Evolutionary conservation across 2,888 invertebrate species (phyloP).

Genomic region (Amiota minor): DNA sequence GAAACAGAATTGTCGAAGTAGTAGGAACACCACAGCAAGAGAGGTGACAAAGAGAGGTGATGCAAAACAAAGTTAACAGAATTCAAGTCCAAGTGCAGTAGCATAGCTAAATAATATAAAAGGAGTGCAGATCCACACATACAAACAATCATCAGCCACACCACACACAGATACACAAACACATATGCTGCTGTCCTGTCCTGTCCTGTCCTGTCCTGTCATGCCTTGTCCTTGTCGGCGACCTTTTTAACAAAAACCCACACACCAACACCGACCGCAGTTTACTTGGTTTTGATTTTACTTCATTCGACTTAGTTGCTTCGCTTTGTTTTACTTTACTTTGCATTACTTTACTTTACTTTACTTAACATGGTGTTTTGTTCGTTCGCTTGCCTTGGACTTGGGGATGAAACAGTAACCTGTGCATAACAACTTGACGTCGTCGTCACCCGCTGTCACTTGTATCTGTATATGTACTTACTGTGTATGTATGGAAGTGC

Average conservation of each 20-base stretch:
- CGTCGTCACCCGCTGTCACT: not conserved
- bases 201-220: no score
- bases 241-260: no score
- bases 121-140: not conserved
- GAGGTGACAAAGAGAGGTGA: not conserved
- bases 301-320: not conserved
- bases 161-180: not conserved
- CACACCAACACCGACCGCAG: no score
- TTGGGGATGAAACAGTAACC: conserved; percentile 62
- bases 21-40: not conserved
- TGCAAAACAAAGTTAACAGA: not conserved
- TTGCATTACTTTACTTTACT: no score
- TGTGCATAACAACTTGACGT: not conserved
- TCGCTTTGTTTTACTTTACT: no score
- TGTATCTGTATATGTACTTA: conserved; percentile 27
- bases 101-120: not conserved
- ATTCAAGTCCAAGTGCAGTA: conserved; percentile 1
- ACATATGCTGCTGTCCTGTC: no score
- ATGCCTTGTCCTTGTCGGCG: no score
- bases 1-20: not conserved
- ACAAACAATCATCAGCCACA: no score
- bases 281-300: conserved; percentile 7
- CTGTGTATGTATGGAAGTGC: no score
- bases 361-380: no score
- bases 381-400: conserved; percentile 23